Conservation (phyloP, 2,113 vertebrate species). For the Nibea coibor region DNA sequence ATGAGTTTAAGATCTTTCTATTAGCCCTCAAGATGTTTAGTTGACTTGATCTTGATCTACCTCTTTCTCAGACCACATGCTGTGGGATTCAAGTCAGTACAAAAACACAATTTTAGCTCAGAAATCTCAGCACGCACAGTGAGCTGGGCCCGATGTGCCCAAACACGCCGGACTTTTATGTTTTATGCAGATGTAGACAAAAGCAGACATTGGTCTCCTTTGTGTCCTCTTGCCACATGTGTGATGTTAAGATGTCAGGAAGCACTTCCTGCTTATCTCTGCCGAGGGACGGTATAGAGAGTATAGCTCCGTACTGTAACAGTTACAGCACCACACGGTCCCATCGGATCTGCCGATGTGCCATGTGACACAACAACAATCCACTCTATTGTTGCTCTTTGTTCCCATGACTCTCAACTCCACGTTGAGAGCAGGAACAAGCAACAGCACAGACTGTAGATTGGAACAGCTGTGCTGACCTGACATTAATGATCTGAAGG, state of each 20-base stretch:
- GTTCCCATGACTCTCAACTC: slow-evolving; percentile 10
- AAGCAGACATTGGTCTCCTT: slow-evolving; percentile 33
- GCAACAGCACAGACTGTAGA: not conserved
- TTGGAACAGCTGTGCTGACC: slow-evolving; percentile 18
- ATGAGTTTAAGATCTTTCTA: not conserved
- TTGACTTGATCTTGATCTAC: not conserved
- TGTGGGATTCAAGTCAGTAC: no score
- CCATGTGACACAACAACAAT: slow-evolving; percentile 60
- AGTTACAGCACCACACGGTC: slow-evolving; percentile 16
- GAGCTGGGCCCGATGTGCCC: not conserved
- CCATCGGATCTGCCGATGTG: slow-evolving; percentile 39
- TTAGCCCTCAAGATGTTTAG: not conserved
- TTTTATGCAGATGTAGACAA: not conserved
- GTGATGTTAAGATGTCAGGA: slow-evolving; percentile 18
- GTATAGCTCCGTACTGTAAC: slow-evolving; percentile 34
- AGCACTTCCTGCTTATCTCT: slow-evolving; percentile 26
- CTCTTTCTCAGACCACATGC: not conserved
- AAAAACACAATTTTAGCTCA: not conserved
- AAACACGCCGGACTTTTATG: not conserved
- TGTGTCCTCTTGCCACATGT: slow-evolving; percentile 33
- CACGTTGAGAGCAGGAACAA: slow-evolving; percentile 10
- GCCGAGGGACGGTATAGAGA: slow-evolving; percentile 31
- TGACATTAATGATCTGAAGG: slow-evolving; percentile 16
- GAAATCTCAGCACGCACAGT: not conserved
- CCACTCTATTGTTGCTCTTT: slow-evolving; percentile 53